phyloP scores from a whole-genome alignment of 2,797 vertebrate genomes.

The Lemur catta region DNA sequence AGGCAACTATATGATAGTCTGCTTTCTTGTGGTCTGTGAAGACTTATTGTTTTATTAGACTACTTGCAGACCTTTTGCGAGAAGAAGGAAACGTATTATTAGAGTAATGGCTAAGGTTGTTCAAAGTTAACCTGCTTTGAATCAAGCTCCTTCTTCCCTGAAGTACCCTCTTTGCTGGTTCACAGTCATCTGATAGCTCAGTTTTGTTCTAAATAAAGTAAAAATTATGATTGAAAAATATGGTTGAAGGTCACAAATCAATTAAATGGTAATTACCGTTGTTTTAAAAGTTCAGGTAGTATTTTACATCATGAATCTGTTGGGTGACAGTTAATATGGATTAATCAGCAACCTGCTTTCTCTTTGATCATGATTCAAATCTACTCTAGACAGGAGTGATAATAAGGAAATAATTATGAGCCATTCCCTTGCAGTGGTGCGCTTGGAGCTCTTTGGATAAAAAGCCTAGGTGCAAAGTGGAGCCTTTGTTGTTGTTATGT shows the following conservation, averaged over 20 bases:
- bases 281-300: conserved; percentile 73
- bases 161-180: conserved; percentile 41
- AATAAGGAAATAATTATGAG: conserved; percentile 41
- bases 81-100: conserved; percentile 44
- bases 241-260: conserved; percentile 73
- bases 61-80: conserved; percentile 41
- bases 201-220: conserved; percentile 56
- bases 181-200: conserved; percentile 15
- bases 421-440: not conserved
- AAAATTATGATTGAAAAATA: conserved; percentile 71
- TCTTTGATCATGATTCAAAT: conserved; percentile 54
- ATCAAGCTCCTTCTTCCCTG: conserved; percentile 32
- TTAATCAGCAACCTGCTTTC: conserved; percentile 64
- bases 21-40: not conserved
- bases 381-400: conserved; percentile 11
- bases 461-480: conserved; percentile 8
- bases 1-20: not conserved
- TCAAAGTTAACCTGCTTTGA: conserved; percentile 57
- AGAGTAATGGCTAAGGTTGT: conserved; percentile 19
- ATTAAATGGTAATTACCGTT: conserved; percentile 77
- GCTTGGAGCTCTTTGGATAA: not conserved
- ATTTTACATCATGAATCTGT: conserved; percentile 68
- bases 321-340: conserved; percentile 49
- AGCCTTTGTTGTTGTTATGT: not conserved
- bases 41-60: conserved; percentile 1